Evolutionary conservation across 2,797 vertebrate genomes (phyloP), one percentile per base, ranked within the genome.

Genomic region (Alectoris magna): DNA sequence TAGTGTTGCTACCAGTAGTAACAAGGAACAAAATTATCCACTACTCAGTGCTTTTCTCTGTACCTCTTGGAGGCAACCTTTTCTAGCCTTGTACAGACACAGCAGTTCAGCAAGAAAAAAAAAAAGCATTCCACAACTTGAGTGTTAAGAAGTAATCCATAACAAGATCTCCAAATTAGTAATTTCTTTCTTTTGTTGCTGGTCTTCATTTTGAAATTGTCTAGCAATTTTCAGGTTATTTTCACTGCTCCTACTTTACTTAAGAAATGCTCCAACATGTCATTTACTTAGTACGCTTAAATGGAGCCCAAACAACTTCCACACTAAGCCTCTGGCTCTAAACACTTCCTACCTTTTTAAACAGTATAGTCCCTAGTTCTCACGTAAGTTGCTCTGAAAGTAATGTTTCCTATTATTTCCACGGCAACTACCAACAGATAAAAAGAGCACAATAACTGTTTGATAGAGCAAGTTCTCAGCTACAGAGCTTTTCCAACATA

Each of bases 271-370:
- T 71, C 4, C 13, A 17, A 14, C 0, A 0, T 6, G 2, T 10
- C 7, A 7, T 27, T n/a, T 6, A 27, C 15, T 38, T 1, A 2
- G 6, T 39, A 9, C 41, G 36, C 27, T 11, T 19, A 12, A 36
- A 55, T 3, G 9, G 29, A 48, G 43, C 4, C 6, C 7, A 29
- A 4, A 8, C 0, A 9, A 7, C 4, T 55, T 53, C 51, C 49
- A 38, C 22, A 2, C 2, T 21, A 5, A 23, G 3, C 11, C 31
- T 31, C 55, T 18, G 49, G 5, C 24, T 75, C 21, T 5, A 49
- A 5, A 11, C 73, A 16, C 0, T 2, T 16, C 0, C 0, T 46
- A 4, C 21, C 5, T 6, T 49, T 10, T 11, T 62, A 34, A 0
- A 1, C 16, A 24, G 0, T 1, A 0, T 41, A 14, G 11, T 21